Conservation (phyloP, 2,113 vertebrate genomes). For the Myiozetetes cayanensis region DNA sequence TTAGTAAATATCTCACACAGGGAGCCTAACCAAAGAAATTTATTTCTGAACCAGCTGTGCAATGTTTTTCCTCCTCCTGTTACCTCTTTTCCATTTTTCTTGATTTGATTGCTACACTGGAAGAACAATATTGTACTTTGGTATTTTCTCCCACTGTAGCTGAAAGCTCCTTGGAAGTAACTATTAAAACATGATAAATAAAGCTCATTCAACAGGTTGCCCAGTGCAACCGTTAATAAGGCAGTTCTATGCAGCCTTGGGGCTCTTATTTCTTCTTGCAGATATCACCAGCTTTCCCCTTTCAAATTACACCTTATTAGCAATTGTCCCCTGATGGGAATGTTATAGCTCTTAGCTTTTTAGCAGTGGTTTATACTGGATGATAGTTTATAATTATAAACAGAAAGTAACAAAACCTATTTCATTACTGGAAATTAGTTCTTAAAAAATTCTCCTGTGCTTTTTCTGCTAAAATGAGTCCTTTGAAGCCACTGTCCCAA, state of each 20-base stretch:
- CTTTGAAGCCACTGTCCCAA: slow-evolving; percentile 18
- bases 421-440: neutral
- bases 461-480: neutral
- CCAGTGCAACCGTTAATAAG: neutral
- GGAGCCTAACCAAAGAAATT: neutral
- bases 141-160: neutral
- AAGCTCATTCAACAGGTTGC: neutral
- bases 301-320: neutral
- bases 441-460: neutral
- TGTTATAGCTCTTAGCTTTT: neutral
- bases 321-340: neutral
- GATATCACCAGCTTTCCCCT: neutral
- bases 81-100: neutral
- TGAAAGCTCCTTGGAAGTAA: neutral
- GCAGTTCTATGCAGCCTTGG: neutral
- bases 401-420: neutral
- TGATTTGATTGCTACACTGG: neutral
- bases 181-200: neutral
- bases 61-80: neutral
- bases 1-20: neutral
- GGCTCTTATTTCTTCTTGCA: neutral
- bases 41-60: neutral
- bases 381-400: neutral
- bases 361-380: neutral
- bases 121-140: neutral